Conservation (phyloP, 2,797 vertebrate species). For the Loriculus beryllinus region DNA sequence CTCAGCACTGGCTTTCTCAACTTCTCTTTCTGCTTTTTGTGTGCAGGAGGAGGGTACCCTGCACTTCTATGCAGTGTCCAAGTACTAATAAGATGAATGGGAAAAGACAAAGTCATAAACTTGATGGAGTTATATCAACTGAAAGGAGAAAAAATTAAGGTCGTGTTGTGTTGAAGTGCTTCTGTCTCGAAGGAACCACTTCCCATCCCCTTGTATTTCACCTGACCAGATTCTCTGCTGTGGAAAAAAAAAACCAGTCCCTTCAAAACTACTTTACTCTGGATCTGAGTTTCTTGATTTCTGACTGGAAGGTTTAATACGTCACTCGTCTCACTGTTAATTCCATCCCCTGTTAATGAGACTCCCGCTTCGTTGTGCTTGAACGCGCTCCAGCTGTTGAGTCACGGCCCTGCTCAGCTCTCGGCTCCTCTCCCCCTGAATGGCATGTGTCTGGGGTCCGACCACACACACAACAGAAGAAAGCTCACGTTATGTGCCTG, state of each 20-base stretch:
- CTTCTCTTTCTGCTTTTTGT: neutral
- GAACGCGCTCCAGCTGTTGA: constrained; percentile 27
- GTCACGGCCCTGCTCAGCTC: neutral
- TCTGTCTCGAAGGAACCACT: neutral
- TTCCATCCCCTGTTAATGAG: neutral
- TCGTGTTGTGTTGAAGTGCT: neutral
- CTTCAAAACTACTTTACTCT: neutral
- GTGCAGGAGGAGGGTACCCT: neutral
- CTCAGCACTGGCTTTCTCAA: neutral
- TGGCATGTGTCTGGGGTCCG: neutral
- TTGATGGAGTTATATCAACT: neutral
- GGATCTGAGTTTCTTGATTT: neutral
- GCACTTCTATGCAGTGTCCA: neutral
- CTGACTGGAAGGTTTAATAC: neutral
- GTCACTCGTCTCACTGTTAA: neutral
- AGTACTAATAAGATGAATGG: neutral
- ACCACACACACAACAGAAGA: neutral
- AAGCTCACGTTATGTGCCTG: rapidly evolving
- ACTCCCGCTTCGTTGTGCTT: neutral
- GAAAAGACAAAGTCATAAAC: neutral
- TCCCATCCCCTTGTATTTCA: neutral
- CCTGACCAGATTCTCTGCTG: neutral
- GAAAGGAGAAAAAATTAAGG: neutral
- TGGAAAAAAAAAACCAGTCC: neutral
- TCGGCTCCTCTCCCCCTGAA: neutral